Percentiles rank a stretch among this genome's conserved stretches.
Conservation (phyloP, 2,797 vertebrate species). For the Platyrinchus mystaceus region DNA sequence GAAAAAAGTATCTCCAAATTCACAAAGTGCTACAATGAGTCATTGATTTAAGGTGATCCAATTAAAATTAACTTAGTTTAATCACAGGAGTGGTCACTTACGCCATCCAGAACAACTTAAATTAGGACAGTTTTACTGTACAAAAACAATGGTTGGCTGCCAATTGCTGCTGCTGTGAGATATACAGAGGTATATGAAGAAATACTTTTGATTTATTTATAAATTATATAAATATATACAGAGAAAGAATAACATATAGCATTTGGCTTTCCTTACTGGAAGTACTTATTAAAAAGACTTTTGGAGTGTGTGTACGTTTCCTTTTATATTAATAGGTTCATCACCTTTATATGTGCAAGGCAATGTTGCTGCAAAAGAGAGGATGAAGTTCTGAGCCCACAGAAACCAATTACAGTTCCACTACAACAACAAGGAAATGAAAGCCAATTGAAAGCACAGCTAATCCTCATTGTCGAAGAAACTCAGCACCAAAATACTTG, state of each 20-base stretch:
- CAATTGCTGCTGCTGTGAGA: background rate
- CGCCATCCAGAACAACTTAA: background rate
- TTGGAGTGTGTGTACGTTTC: background rate
- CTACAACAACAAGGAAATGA: background rate
- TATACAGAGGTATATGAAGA: background rate
- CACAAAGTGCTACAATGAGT: background rate
- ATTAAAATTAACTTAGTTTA: background rate
- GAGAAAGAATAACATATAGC: background rate
- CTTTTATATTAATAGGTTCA: background rate
- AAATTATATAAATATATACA: background rate
- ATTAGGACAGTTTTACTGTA: background rate
- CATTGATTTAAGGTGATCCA: background rate
- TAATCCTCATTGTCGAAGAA: background rate
- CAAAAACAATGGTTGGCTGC: background rate
- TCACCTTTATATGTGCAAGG: background rate
- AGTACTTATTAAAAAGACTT: background rate
- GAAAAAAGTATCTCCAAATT: background rate
- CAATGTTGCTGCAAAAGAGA: background rate
- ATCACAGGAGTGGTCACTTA: background rate
- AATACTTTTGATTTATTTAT: background rate
- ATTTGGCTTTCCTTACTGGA: background rate
- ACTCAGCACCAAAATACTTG: background rate
- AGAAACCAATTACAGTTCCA: background rate
- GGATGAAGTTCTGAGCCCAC: background rate
- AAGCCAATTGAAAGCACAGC: background rate